Evolutionary conservation across 2,113 vertebrate species (phyloP), one percentile per base, ranked within the genome.

Genomic region (Salvator merianae): DNA sequence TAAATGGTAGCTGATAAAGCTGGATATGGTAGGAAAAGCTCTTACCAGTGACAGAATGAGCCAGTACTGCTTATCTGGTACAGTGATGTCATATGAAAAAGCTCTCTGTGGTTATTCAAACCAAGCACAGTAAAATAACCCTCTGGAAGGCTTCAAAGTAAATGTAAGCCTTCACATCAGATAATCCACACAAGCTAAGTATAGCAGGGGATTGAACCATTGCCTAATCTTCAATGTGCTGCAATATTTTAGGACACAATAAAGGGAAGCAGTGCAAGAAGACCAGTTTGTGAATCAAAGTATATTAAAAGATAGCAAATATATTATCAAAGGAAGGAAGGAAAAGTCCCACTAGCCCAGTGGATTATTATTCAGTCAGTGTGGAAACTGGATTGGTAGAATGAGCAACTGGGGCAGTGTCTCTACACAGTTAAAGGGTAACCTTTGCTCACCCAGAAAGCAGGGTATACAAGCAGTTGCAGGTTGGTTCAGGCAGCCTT

Each of bases 21-120:
- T 24, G 32, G 30, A 71, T 82, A 36, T 72, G 85, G 36, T 75
- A 20, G 38, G 14, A 34, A 76, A 62, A 88, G 55, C 6, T 81
- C 90, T 92, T 85, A 90, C 40, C 30, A 76, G 72, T 82, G 40
- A 86, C 2, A 70, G 30, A 71, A 79, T 0, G 3, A 72, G 10
- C 0, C 62, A 69, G 16, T 69, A 40, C 62, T 88, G 62, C 82
- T 87, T 30, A 62, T 68, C 85, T 73, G 62, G 83, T 78, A 68
- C 90, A 92, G 88, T 92, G 83, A 82, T 91, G 87, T 77, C 79
- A 84, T 47, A 81, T 69, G 76, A 91, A 86, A 81, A 84, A 77
- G 34, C 40, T 32, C 77, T 76, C 59, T 71, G 81, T 1, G 0
- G 59, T 75, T 88, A 84, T 36, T 24, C 50, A 77, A 59, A 79